Evolutionary conservation across 2,888 invertebrate genomes (phyloP).

Genomic region (Nemoura dubitans): DNA sequence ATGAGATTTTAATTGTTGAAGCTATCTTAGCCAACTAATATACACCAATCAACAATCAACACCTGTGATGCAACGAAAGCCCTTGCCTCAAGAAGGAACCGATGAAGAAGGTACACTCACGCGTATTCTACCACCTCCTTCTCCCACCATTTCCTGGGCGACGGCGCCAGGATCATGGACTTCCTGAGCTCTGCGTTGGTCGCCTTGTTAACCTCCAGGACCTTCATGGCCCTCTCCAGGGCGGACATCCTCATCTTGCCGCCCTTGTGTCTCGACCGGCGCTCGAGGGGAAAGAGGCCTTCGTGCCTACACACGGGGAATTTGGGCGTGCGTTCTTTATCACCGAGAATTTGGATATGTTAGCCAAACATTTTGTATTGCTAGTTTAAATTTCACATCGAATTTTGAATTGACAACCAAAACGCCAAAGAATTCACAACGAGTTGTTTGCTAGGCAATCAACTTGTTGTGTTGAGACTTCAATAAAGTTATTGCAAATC

Average conservation of each 20-base stretch:
- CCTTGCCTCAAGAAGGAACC: no score
- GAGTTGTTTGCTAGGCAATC: neutral
- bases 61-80: no score
- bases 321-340: neutral
- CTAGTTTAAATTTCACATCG: slow-evolving; percentile 1
- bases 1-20: no score
- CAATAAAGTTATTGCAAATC: no score
- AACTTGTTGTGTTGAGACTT: neutral
- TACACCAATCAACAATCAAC: no score
- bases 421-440: neutral
- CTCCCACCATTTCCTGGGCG: slow-evolving; percentile 41
- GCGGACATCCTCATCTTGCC: slow-evolving; percentile 14
- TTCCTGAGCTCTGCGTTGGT: slow-evolving; percentile 28
- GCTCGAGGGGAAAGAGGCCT: neutral
- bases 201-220: slow-evolving; percentile 23
- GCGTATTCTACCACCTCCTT: slow-evolving; percentile 43
- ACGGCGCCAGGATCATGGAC: slow-evolving; percentile 32
- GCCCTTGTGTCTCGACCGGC: neutral
- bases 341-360: neutral
- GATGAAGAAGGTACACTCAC: slow-evolving; percentile 25
- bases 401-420: neutral
- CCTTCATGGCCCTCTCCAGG: slow-evolving; percentile 8
- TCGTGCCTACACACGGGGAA: neutral
- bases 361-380: neutral
- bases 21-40: no score